These are phyloP conservation scores for Ophioninae sp. DNA, from an alignment of 2,888 invertebrate species.

Conservation along the genomic window DNA sequence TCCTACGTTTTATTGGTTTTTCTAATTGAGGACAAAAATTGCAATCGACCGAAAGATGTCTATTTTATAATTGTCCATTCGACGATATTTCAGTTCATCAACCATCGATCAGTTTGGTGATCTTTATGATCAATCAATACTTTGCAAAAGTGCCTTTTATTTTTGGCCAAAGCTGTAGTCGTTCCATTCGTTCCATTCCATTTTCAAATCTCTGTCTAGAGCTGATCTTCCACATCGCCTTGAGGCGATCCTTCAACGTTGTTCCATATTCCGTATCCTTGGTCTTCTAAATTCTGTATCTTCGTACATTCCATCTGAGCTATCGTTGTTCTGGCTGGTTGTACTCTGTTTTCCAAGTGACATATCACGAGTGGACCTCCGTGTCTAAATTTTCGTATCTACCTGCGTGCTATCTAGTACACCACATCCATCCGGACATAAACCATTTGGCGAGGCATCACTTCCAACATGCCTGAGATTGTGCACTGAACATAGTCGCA, in stretches of 20 bases:
- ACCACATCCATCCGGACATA: constrained; percentile 52
- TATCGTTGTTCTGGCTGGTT: background rate
- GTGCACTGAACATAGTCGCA: constrained; percentile 35
- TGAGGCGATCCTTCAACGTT: background rate
- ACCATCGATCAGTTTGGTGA: too few species aligned
- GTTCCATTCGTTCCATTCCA: too few species aligned
- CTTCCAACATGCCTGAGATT: constrained; percentile 41
- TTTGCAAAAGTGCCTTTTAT: too few species aligned
- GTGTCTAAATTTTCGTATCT: constrained; percentile 48
- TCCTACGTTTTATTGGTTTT: too few species aligned
- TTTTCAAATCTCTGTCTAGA: too few species aligned
- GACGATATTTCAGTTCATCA: too few species aligned
- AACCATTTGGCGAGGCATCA: constrained; percentile 54
- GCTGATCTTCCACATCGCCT: too few species aligned
- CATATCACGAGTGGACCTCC: constrained; percentile 59
- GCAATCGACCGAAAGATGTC: too few species aligned
- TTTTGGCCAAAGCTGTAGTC: too few species aligned
- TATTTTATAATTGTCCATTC: too few species aligned
- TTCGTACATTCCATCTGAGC: constrained; percentile 15
- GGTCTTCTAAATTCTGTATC: background rate
- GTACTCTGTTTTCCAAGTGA: constrained; percentile 54
- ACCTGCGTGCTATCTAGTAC: constrained; percentile 36
- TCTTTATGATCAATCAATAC: too few species aligned
- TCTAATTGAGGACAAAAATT: too few species aligned
- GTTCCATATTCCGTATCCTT: background rate